Conservation (phyloP, 92 coral and sea anemone species). For the Parazoanthus darwini region DNA sequence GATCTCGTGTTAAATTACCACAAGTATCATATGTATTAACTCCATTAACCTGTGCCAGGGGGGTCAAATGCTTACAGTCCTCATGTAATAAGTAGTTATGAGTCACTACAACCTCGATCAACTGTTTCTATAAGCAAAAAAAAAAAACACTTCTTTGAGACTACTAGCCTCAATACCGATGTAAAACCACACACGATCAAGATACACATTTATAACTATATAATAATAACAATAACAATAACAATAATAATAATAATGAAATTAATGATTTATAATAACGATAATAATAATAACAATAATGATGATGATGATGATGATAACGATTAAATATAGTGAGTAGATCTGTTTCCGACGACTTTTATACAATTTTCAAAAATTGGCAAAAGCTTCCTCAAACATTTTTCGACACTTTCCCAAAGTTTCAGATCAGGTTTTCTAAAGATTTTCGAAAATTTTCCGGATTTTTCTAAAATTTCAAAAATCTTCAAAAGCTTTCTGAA, state of each 20-base stretch:
- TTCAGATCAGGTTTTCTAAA: too few species aligned
- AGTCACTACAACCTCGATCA: slow-evolving; percentile 73
- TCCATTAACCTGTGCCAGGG: slow-evolving; percentile 79
- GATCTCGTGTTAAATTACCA: too few species aligned
- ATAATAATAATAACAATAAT: too few species aligned
- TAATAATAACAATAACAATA: not conserved
- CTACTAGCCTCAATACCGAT: not conserved
- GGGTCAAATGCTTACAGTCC: slow-evolving; percentile 78
- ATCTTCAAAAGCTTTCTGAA: too few species aligned
- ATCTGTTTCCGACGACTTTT: too few species aligned
- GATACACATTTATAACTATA: not conserved
- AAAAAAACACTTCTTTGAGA: not conserved
- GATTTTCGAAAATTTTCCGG: too few species aligned
- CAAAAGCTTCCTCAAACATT: not conserved
- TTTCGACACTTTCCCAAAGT: not conserved
- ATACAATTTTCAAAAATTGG: too few species aligned
- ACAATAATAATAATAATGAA: too few species aligned
- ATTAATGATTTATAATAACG: too few species aligned
- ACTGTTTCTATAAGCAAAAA: slow-evolving; percentile 58
- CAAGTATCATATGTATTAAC: not conserved
- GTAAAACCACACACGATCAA: not conserved
- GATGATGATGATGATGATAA: too few species aligned
- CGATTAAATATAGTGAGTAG: too few species aligned
- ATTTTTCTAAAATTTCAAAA: too few species aligned
- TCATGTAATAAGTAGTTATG: slow-evolving; percentile 83